A percentile compares a stretch with the other conserved stretches of the same genome.
Evolutionary conservation across 2,113 vertebrate genomes (phyloP).

Genomic region (Lontra canadensis): DNA sequence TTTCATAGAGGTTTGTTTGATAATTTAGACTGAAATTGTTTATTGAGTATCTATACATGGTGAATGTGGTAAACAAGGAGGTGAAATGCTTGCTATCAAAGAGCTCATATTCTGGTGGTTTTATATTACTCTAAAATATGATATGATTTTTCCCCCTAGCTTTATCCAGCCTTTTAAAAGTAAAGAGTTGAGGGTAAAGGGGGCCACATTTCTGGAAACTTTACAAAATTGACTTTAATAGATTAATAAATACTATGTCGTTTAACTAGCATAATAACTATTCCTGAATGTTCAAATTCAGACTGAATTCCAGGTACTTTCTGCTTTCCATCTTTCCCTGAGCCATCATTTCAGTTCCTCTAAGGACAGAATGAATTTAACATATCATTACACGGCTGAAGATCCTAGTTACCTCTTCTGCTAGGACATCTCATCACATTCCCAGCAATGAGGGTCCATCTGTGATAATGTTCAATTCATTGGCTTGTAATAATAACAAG

Average conservation of each 20-base stretch:
- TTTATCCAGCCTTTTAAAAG: neutral
- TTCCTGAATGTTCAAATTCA: neutral
- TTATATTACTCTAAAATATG: neutral
- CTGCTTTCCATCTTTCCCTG: neutral
- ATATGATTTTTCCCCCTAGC: neutral
- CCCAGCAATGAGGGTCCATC: neutral
- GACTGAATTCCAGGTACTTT: neutral
- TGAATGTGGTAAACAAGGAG: neutral
- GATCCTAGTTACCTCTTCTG: neutral
- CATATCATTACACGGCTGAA: neutral
- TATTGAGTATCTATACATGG: neutral
- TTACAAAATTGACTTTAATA: neutral
- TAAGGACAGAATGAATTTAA: neutral
- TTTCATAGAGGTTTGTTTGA: neutral
- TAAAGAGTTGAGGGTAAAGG: neutral
- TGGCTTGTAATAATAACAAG: neutral
- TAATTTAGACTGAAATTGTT: neutral
- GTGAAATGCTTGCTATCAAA: neutral
- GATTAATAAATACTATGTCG: neutral
- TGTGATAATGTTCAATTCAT: neutral
- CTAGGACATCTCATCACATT: neutral
- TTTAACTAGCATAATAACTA: neutral
- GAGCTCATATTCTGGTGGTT: neutral
- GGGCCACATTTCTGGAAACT: neutral
- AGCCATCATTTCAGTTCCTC: neutral